These are phyloP conservation scores for Mythimna ferrago DNA, from an alignment of 2,888 invertebrate species.

Conservation along the genomic window DNA sequence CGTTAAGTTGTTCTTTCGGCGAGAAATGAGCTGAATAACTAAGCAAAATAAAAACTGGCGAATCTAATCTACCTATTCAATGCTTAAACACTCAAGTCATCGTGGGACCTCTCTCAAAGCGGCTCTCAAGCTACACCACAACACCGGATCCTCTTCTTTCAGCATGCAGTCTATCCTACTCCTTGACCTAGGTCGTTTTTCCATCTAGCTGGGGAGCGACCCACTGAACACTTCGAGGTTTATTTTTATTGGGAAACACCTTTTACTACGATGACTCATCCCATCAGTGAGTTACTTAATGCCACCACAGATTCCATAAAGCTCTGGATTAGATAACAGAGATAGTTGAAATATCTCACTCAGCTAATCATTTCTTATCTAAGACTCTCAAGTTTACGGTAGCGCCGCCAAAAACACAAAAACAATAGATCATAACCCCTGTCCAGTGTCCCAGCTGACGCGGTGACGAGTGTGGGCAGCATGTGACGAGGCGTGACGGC, in stretches of 20 bases:
- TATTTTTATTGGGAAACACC: not conserved
- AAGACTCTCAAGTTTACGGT: not conserved
- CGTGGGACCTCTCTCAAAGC: not conserved
- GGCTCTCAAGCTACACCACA: not conserved
- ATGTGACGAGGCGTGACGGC: constrained; percentile 57
- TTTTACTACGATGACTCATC: not conserved
- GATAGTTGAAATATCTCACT: too few relatives aligned
- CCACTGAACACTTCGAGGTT: too few relatives aligned
- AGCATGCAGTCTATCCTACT: not conserved
- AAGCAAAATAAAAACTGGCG: not conserved
- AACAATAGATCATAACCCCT: constrained; percentile 26
- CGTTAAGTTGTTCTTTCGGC: not conserved
- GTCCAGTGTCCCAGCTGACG: constrained; percentile 11
- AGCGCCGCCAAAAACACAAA: constrained; percentile 1
- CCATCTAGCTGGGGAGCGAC: too few relatives aligned
- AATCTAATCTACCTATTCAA: not conserved
- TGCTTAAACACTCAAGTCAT: not conserved
- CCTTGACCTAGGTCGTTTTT: too few relatives aligned
- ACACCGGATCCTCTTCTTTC: not conserved
- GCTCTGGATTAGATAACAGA: not conserved
- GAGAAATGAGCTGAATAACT: too few relatives aligned
- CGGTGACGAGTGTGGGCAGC: constrained; percentile 43
- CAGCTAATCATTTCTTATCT: not conserved
- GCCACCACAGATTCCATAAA: not conserved
- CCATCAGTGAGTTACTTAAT: not conserved